These are phyloP conservation scores for Bombus cullumanus DNA, from an alignment of 1,140 invertebrate species.

Conservation along the genomic window DNA sequence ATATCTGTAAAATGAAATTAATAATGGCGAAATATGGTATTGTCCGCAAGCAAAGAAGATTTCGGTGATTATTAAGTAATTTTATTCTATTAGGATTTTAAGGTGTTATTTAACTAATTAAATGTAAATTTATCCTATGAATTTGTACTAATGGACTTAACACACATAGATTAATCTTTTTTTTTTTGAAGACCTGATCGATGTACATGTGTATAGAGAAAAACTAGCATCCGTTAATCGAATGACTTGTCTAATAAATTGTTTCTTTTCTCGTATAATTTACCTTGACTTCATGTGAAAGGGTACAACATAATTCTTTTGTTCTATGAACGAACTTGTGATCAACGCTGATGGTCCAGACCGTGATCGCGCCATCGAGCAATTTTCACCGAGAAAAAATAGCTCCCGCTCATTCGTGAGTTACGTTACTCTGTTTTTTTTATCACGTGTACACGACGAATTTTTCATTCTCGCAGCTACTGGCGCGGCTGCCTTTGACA, in stretches of 20 bases:
- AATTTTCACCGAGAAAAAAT: neutral
- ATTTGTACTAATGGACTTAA: too few relatives aligned
- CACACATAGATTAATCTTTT: too few relatives aligned
- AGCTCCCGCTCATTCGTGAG: neutral
- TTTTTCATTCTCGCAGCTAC: neutral
- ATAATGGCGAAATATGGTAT: too few relatives aligned
- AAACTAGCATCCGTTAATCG: neutral
- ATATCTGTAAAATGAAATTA: too few relatives aligned
- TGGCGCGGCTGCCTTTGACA: neutral
- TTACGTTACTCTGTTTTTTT: slow-evolving; percentile 9
- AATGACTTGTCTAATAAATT: neutral
- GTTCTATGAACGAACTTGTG: neutral
- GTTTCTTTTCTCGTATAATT: neutral
- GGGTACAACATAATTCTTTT: neutral
- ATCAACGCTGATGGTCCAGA: neutral
- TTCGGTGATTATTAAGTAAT: too few relatives aligned
- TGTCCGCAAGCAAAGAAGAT: too few relatives aligned
- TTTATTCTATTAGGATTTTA: too few relatives aligned
- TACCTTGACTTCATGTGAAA: neutral
- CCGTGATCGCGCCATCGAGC: slow-evolving; percentile 1
- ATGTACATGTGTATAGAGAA: too few relatives aligned
- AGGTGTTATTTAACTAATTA: too few relatives aligned
- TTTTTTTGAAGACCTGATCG: too few relatives aligned
- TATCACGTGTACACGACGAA: neutral
- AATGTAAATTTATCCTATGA: too few relatives aligned